A percentile compares a stretch with the other conserved stretches of the same genome.
Conservation (phyloP, 2,797 vertebrate genomes). For the Muscicapa comitata region DNA sequence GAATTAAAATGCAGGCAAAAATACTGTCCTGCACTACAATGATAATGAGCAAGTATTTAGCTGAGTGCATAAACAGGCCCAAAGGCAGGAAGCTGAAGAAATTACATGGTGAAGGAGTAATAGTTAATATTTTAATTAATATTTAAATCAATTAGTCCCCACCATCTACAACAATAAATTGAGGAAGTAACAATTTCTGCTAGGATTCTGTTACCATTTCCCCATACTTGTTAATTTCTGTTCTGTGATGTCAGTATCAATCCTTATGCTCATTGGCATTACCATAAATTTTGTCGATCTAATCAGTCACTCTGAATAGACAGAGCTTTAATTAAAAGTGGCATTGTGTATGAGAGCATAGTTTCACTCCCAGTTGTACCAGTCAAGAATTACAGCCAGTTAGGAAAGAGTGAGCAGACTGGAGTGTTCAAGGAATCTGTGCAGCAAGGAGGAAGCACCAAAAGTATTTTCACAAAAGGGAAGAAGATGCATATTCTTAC, state of each 20-base stretch:
- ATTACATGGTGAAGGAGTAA: background rate
- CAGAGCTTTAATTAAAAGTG: constrained; percentile 23
- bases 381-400: constrained; percentile 6
- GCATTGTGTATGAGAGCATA: background rate
- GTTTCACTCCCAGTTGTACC: constrained; percentile 11
- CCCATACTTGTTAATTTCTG: constrained; percentile 16
- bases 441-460: background rate
- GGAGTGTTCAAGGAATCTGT: background rate
- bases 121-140: constrained; percentile 51
- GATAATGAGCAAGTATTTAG: background rate
- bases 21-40: background rate
- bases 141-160: constrained; percentile 26
- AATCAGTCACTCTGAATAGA: constrained; percentile 10
- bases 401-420: background rate
- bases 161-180: constrained; percentile 26
- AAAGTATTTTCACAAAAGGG: background rate
- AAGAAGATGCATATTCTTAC: background rate
- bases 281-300: constrained; percentile 25
- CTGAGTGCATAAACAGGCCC: background rate
- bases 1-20: background rate
- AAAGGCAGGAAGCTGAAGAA: constrained; percentile 29
- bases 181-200: constrained; percentile 6
- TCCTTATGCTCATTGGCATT: constrained; percentile 26
- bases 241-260: constrained; percentile 28
- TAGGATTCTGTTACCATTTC: background rate